A percentile compares a stretch with the other conserved stretches of the same genome.
Conservation (phyloP, 2,113 vertebrate genomes). For the Aleadryas rufinucha region DNA sequence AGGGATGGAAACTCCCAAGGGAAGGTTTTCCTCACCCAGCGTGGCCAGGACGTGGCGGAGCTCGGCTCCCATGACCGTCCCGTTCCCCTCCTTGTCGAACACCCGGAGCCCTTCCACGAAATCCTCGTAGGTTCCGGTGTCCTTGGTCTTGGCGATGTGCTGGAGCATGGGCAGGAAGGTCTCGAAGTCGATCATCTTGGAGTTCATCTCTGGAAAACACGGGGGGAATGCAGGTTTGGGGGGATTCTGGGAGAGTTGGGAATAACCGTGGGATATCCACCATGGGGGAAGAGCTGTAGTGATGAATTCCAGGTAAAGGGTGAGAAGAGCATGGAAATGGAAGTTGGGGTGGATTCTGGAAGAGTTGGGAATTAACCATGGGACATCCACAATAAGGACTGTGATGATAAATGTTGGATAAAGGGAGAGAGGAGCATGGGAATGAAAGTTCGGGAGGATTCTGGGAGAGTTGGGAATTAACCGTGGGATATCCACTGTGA, state of each 20-base stretch:
- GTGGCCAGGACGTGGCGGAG: constrained; percentile 94
- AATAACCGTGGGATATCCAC: rapidly evolving
- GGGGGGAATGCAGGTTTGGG: too few species aligned
- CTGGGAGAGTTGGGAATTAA: too few species aligned
- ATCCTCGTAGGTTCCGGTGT: constrained; percentile 90
- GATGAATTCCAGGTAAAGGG: too few species aligned
- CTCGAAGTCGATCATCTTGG: constrained; percentile 93
- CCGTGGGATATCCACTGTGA: rapidly evolving
- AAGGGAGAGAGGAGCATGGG: too few species aligned
- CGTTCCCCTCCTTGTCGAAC: constrained; percentile 96
- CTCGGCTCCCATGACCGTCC: constrained; percentile 96
- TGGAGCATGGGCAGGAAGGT: constrained; percentile 95
- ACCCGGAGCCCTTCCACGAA: constrained; percentile 96
- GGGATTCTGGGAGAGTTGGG: background rate
- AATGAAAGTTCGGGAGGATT: too few species aligned
- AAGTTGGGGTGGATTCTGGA: background rate
- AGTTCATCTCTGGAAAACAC: constrained; percentile 77
- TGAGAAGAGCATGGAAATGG: too few species aligned
- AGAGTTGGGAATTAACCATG: too few species aligned
- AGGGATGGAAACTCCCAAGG: too few species aligned
- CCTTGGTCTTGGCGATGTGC: constrained; percentile 89
- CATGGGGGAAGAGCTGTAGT: rapidly evolving
- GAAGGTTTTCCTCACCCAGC: constrained; percentile 73
- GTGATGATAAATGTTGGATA: too few species aligned
- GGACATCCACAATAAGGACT: too few species aligned